Percentiles rank a stretch among this genome's conserved stretches.
Conservation (phyloP, 2,888 invertebrate genomes). For the Lagria hirta region DNA sequence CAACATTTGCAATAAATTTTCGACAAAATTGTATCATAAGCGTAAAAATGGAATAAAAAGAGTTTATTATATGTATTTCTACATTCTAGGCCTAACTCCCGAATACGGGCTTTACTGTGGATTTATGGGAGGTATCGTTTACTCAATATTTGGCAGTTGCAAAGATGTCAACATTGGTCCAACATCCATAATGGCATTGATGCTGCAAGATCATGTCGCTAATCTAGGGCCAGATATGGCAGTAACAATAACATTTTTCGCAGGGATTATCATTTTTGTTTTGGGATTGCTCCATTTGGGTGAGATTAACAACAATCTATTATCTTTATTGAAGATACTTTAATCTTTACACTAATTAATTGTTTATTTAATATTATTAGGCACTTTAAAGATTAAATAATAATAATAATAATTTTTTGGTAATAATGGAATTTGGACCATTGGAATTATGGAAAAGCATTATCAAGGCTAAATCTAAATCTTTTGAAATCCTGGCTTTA, state of each 20-base stretch:
- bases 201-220: slow-evolving; percentile 66
- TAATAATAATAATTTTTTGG: no score
- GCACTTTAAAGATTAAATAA: slow-evolving; percentile 1
- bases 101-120: slow-evolving; percentile 86
- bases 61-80: slow-evolving; percentile 38
- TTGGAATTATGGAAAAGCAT: no score
- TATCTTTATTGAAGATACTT: slow-evolving; percentile 6
- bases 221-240: slow-evolving; percentile 58
- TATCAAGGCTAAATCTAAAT: no score
- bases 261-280: slow-evolving; percentile 65
- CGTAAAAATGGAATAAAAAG: no score
- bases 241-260: slow-evolving; percentile 66
- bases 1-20: no score
- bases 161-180: slow-evolving; percentile 70
- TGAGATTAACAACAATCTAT: slow-evolving; percentile 49
- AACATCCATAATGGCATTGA: slow-evolving; percentile 74
- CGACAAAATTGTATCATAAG: not conserved
- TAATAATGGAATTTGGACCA: no score
- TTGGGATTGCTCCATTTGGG: slow-evolving; percentile 68
- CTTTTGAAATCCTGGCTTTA: no score
- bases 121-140: slow-evolving; percentile 75
- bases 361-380: not conserved
- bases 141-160: slow-evolving; percentile 74
- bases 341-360: not conserved
- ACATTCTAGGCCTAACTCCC: slow-evolving; percentile 44